Percentiles rank a stretch among this genome's conserved stretches.
phyloP scores from a whole-genome alignment of 2,113 vertebrate species.

The Cyprinus carpio region DNA sequence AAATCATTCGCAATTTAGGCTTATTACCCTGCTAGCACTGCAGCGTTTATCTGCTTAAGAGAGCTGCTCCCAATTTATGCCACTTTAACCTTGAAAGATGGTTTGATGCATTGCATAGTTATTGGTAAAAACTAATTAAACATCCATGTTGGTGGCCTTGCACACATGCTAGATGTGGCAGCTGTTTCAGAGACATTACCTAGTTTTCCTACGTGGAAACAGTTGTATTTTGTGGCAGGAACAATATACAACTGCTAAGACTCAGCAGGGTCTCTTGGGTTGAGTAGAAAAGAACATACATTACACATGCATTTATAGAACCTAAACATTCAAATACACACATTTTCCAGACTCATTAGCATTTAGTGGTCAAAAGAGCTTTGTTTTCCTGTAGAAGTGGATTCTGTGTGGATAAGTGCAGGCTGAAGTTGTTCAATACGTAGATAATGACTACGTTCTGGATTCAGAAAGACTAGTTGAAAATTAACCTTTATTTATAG shows the following conservation, averaged over 20 bases:
- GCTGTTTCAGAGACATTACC: slow-evolving; percentile 63
- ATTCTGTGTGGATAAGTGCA: neutral
- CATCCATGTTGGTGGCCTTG: slow-evolving; percentile 56
- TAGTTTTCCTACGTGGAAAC: slow-evolving; percentile 48
- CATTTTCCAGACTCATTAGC: slow-evolving; percentile 12
- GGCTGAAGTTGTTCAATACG: slow-evolving; percentile 4
- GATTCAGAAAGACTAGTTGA: neutral
- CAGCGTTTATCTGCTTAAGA: slow-evolving; percentile 60
- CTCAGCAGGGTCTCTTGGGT: neutral
- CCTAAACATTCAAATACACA: neutral
- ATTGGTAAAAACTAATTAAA: slow-evolving; percentile 57
- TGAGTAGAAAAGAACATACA: neutral
- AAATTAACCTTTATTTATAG: neutral
- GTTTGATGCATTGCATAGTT: slow-evolving; percentile 55
- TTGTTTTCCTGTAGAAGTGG: neutral
- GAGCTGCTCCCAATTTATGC: slow-evolving; percentile 60
- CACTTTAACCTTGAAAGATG: slow-evolving; percentile 65
- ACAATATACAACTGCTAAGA: slow-evolving; percentile 7
- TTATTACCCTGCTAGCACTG: slow-evolving; percentile 59
- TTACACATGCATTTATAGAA: neutral
- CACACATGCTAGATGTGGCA: slow-evolving; percentile 65
- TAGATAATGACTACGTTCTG: neutral
- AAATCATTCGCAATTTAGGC: slow-evolving; percentile 63
- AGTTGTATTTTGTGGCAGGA: slow-evolving; percentile 54
- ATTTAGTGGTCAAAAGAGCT: neutral